phyloP scores from a whole-genome alignment of 2,888 invertebrate genomes.

The Choreutis nemorana region DNA sequence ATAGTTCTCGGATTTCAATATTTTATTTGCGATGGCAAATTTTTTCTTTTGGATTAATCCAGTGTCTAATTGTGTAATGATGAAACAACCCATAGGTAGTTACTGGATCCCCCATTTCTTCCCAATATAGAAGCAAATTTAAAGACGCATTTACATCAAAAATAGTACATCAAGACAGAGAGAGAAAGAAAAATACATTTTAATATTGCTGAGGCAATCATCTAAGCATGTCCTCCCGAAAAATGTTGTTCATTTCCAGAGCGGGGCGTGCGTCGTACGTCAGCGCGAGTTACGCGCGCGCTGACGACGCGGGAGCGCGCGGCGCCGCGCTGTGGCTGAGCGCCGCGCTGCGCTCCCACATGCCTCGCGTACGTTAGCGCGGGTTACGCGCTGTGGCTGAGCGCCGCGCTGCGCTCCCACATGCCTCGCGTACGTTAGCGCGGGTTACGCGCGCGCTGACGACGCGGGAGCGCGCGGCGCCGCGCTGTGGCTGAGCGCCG shows the following conservation, averaged over 20 bases:
- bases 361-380: too few species aligned
- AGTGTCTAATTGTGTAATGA: too few species aligned
- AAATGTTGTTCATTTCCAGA: conserved; percentile 24
- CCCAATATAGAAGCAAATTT: too few species aligned
- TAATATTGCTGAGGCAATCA: neutral
- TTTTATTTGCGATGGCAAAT: too few species aligned
- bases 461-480: conserved; percentile 78
- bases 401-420: too few species aligned
- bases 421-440: conserved; percentile 75
- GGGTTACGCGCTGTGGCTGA: too few species aligned
- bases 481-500: conserved; percentile 69
- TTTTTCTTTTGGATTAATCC: too few species aligned
- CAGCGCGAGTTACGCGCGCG: conserved; percentile 43
- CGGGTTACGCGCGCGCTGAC: conserved; percentile 49
- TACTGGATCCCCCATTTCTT: too few species aligned
- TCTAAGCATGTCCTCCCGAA: neutral
- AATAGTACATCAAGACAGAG: too few species aligned
- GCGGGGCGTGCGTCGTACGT: conserved; percentile 81
- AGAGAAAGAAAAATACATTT: neutral
- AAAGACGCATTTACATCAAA: too few species aligned
- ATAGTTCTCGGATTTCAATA: too few species aligned
- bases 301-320: conserved; percentile 76
- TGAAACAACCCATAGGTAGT: too few species aligned
- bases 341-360: conserved; percentile 51
- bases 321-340: conserved; percentile 70